Conservation (phyloP, 53 echinoderm and acorn worm genomes). For the Echinometra lucunter region DNA sequence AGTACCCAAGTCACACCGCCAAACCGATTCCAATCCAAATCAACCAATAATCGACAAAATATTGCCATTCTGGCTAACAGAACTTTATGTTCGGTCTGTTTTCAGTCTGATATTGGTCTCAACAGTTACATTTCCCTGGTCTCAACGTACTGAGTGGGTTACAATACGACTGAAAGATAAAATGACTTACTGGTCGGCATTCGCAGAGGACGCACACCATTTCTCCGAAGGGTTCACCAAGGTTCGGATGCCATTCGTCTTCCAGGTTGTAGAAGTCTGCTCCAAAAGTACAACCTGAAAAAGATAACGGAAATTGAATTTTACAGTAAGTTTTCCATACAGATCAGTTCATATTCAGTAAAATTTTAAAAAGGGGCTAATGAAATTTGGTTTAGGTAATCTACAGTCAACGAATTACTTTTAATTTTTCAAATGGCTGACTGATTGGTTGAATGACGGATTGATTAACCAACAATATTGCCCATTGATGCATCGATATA, state of each 20-base stretch:
- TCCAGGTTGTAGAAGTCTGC: constrained; percentile 87
- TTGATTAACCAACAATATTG: background rate
- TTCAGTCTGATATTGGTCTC: background rate
- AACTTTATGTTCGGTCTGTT: background rate
- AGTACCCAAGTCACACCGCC: background rate
- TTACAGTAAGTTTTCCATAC: background rate
- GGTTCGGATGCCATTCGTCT: constrained; percentile 87
- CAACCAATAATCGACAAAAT: background rate
- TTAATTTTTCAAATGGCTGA: background rate
- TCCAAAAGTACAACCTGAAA: constrained; percentile 93
- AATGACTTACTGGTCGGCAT: constrained; percentile 87
- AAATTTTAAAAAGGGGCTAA: no score
- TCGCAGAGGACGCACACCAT: constrained; percentile 92
- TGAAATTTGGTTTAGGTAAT: no score
- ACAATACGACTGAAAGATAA: background rate
- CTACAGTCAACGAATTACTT: no score
- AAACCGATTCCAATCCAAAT: background rate
- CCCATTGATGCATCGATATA: background rate
- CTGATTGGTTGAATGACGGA: background rate
- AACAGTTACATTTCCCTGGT: background rate
- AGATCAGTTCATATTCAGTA: background rate
- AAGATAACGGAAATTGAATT: background rate
- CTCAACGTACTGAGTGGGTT: background rate
- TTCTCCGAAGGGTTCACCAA: constrained; percentile 85
- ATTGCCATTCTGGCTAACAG: background rate